Evolutionary conservation across 2,888 invertebrate genomes (phyloP).

Genomic region (Cotesia congregata): DNA sequence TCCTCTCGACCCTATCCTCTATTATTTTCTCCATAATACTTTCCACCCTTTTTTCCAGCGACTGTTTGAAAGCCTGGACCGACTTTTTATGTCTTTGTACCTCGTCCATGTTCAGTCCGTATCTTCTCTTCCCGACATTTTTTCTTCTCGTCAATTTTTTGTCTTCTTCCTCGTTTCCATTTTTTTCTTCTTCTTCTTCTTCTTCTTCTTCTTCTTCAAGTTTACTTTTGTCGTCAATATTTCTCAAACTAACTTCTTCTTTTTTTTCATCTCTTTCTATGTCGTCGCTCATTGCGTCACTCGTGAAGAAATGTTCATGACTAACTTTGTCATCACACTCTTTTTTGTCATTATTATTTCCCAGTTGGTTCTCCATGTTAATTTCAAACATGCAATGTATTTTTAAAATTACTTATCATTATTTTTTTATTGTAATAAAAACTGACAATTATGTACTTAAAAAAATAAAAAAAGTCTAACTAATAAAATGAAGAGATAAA

Average conservation of each 20-base stretch:
- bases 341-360: too few species aligned
- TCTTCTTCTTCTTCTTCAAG: neutral
- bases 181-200: neutral
- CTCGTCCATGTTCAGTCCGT: slow-evolving; percentile 36
- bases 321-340: too few species aligned
- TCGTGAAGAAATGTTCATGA: too few species aligned
- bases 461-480: too few species aligned
- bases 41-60: slow-evolving; percentile 46
- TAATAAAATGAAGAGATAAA: neutral
- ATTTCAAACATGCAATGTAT: too few species aligned
- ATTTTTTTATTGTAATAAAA: too few species aligned
- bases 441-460: too few species aligned
- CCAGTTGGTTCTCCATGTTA: too few species aligned
- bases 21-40: slow-evolving; percentile 47
- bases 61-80: slow-evolving; percentile 43
- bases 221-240: neutral
- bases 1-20: slow-evolving; percentile 53
- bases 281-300: too few species aligned
- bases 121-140: slow-evolving; percentile 29
- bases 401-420: too few species aligned
- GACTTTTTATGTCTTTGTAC: slow-evolving; percentile 41
- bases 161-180: neutral
- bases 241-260: too few species aligned
- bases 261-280: too few species aligned
- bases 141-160: neutral